phyloP scores from a whole-genome alignment of 2,888 invertebrate genomes.

The Tipula confusa region DNA sequence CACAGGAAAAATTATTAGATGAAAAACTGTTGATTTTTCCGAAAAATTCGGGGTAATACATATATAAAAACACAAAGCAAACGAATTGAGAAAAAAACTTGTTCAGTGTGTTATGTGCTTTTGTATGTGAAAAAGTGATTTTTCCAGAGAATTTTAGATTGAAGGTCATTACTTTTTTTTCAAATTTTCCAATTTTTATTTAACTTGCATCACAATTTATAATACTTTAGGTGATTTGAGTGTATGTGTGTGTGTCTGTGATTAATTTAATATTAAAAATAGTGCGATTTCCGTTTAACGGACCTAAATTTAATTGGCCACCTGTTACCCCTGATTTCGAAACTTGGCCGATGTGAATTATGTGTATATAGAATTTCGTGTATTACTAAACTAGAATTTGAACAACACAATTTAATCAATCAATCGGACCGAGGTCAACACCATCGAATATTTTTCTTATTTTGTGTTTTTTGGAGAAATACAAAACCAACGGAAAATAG shows the following conservation, averaged over 20 bases:
- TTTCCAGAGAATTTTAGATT: constrained; percentile 7
- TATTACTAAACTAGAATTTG: neutral
- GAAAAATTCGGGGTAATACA: neutral
- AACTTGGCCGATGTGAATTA: neutral
- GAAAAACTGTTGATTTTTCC: neutral
- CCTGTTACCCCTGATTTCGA: neutral
- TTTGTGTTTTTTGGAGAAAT: neutral
- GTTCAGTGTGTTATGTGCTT: neutral
- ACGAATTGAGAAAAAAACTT: neutral
- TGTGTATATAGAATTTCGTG: too few species aligned
- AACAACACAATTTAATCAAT: neutral
- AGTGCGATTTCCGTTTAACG: neutral
- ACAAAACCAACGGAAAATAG: neutral
- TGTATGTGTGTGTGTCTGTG: neutral
- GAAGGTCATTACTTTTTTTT: neutral
- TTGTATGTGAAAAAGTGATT: neutral
- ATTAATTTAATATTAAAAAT: neutral
- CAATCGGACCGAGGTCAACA: neutral
- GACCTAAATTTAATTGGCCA: neutral
- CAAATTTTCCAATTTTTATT: neutral
- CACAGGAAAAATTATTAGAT: neutral
- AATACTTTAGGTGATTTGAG: neutral
- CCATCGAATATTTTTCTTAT: neutral
- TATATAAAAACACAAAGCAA: neutral
- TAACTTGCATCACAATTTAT: neutral